Evolutionary conservation across 2,797 vertebrate species (phyloP), one percentile per base, ranked within the genome.

Genomic region (Bovichtus diacanthus): DNA sequence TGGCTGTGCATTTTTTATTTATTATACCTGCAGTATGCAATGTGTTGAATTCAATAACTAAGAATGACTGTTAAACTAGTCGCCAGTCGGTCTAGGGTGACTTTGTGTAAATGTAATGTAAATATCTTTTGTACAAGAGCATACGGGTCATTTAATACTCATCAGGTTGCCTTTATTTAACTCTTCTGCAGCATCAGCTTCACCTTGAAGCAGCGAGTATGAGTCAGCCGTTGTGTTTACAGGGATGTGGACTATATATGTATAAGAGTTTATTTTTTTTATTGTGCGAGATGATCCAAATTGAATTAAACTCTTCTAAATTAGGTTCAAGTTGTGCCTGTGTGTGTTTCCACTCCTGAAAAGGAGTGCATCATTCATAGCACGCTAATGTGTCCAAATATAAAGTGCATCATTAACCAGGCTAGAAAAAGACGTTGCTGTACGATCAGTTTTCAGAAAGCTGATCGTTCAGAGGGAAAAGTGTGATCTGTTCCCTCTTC

Each of bases 321-420:
- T 70, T 63, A 53, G 65, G 19, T 50, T 59, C 15, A 56, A 27
- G 9, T 1, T 54, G 43, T 21, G 29, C 5, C 1, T 29, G 16
- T 63, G 66, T 59, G 58, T 53, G 53, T 78, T 71, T 87, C 74
- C 80, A 72, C 70, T 86, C 83, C 81, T 78, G 64, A 84, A 88
- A 90, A 85, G 82, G 82, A 74, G n/a, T 10, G 50, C 54, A 9
- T 76, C 72, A 2, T 73, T 76, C 56, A 31, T 7, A 51, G 78
- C 72, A 8, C 55, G 27, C 44, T 7, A 1, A 27, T 23, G 54
- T 8, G 58, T 46, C 76, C 39, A 56, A 60, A 74, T 72, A 68
- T 85, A 73, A 23, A 51, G 34, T 3, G 16, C 34, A 3, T 41
- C 39, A 8, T 34, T 34, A 47, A 55, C 39, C 19, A n/a, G 53